A percentile compares a stretch with the other conserved stretches of the same genome.
Conservation (phyloP, 2,797 vertebrate species). For the Limosa lapponica region DNA sequence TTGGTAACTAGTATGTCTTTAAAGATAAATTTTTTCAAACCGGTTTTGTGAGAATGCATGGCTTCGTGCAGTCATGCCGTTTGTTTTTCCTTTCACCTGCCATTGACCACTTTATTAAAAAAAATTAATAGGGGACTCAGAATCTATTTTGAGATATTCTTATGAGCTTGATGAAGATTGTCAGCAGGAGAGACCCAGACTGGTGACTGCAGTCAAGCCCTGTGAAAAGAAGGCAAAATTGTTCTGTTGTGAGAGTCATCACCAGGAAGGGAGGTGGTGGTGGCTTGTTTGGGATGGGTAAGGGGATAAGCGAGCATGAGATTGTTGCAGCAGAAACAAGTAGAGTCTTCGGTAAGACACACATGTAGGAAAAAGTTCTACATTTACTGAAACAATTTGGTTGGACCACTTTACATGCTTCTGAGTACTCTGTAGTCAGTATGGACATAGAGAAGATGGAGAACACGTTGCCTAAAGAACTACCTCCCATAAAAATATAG, state of each 20-base stretch:
- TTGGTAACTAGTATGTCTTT: not conserved
- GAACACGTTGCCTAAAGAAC: accelerated
- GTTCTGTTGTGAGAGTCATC: not conserved
- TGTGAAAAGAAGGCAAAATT: not conserved
- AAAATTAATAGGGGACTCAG: not conserved
- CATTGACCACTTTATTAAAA: not conserved
- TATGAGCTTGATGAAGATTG: not conserved
- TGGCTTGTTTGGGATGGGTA: not conserved
- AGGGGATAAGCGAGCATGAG: not conserved
- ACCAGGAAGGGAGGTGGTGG: not conserved
- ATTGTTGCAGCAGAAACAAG: not conserved
- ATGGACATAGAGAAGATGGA: not conserved
- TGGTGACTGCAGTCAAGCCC: not conserved
- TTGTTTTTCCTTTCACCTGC: not conserved
- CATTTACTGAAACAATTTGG: not conserved
- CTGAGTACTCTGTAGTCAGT: not conserved
- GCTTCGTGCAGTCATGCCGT: not conserved
- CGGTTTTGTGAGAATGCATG: not conserved
- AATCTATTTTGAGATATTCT: not conserved
- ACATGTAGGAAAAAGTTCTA: not conserved
- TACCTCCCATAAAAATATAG: not conserved
- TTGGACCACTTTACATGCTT: not conserved
- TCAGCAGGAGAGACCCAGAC: not conserved
- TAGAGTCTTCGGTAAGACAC: not conserved
- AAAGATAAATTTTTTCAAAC: not conserved